Evolutionary conservation across 2,888 invertebrate species (phyloP), one percentile per base, ranked within the genome.

Genomic region (Himalopsyche japonica): DNA sequence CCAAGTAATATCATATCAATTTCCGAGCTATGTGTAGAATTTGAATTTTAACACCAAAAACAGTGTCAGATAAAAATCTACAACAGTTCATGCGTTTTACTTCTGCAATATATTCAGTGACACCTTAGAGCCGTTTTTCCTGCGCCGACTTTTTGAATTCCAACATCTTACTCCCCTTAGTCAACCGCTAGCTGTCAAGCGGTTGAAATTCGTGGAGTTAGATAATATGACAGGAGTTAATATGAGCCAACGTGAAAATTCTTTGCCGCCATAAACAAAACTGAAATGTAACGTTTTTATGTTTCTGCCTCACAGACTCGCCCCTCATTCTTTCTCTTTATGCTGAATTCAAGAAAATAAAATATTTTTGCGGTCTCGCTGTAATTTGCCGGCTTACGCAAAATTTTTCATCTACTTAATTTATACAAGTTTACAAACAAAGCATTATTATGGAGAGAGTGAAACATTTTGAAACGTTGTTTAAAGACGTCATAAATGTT

Each of bases 201-300:
- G 70, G 70, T 70, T 27, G 70, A 70, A 70, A 70, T 70, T 70
- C 70, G 70, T 10, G 30, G 77, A 37, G 77, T 32, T 43, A 77
- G 43, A 43, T 37, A 43, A 43, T 37, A 77, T 77, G 77, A 77
- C 77, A 77, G 77, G 20, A 77, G 77, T 43, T 77, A 77, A 77
- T 77, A 77, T 77, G 77, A 77, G 37, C 37, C 77, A 37, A 77
- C 77, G 77, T 34, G 77, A 77, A 77, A 77, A 77, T 77, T 77
- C 77, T 37, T 43, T 77, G n/a, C 37, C 43, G 27, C 43, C 77
- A 43, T 77, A 77, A 77, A 77, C 77, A 77, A 77, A 77, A 24
- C 77, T 34, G 37, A 77, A 77, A 37, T 70, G 70, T 70, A 12
- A 70, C 70, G 70, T 70, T 70, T 70, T 70, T 70, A 70, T 70